Evolutionary conservation across 2,113 vertebrate genomes (phyloP).

Genomic region (Riparia riparia): DNA sequence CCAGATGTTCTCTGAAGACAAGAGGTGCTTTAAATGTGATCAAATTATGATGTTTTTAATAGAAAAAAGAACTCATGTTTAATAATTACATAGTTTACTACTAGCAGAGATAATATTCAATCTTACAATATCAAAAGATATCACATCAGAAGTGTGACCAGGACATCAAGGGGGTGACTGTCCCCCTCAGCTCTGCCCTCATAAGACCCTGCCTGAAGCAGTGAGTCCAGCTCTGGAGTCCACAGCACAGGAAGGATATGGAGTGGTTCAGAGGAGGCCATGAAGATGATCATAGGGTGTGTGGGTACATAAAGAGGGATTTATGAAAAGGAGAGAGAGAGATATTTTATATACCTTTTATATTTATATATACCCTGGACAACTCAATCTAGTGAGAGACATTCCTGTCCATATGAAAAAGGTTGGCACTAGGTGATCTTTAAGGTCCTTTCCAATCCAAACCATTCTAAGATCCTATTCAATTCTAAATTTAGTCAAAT

Average conservation of each 20-base stretch:
- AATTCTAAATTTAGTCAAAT: neutral
- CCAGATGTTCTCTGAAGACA: neutral
- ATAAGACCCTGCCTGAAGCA: neutral
- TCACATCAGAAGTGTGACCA: neutral
- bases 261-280: neutral
- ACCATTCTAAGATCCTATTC: neutral
- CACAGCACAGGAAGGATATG: neutral
- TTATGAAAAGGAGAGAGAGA: neutral
- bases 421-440: neutral
- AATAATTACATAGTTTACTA: neutral
- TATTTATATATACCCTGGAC: no score
- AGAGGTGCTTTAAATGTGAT: neutral
- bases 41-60: neutral
- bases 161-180: neutral
- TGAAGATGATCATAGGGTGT: neutral
- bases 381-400: no score
- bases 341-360: neutral
- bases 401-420: neutral
- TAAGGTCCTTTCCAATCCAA: neutral
- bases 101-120: neutral
- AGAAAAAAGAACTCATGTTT: neutral
- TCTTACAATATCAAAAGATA: neutral
- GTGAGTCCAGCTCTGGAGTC: neutral
- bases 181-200: neutral
- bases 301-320: neutral